Conservation (phyloP, 2,797 vertebrate species). For the Menidia menidia region DNA sequence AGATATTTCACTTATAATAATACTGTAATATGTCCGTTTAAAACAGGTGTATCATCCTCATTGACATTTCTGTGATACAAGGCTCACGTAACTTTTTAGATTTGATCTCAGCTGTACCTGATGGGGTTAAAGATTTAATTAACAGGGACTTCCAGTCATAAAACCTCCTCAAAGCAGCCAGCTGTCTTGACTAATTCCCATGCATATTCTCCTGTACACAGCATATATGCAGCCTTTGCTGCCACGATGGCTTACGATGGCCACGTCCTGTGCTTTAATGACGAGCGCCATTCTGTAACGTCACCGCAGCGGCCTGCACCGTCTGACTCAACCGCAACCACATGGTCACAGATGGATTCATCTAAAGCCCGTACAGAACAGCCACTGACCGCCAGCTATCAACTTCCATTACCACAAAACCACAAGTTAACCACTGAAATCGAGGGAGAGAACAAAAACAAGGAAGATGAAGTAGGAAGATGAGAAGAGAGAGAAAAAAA, state of each 20-base stretch:
- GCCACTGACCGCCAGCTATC: slow-evolving; percentile 65
- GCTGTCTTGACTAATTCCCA: slow-evolving; percentile 5
- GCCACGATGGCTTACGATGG: slow-evolving; percentile 20
- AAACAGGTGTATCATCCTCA: not conserved
- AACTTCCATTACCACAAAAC: slow-evolving; percentile 68
- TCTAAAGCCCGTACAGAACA: slow-evolving; percentile 64
- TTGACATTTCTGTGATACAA: not conserved
- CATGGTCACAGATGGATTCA: slow-evolving; percentile 72
- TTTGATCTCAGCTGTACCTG: not conserved
- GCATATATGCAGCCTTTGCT: not conserved
- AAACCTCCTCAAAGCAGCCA: not conserved
- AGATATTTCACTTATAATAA: not conserved
- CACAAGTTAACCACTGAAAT: slow-evolving; percentile 63
- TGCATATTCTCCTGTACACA: slow-evolving; percentile 4
- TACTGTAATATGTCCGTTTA: not conserved
- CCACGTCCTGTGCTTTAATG: slow-evolving; percentile 38
- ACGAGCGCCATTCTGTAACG: slow-evolving; percentile 15
- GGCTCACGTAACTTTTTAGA: not conserved
- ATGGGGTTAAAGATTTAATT: not conserved
- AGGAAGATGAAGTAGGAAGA: slow-evolving; percentile 26
- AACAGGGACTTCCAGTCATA: slow-evolving; percentile 1
- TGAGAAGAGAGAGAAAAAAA: not conserved
- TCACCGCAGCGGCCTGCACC: slow-evolving; percentile 46
- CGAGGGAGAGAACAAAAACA: slow-evolving; percentile 29
- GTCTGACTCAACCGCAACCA: slow-evolving; percentile 67